Evolutionary conservation across 2,113 vertebrate genomes (phyloP).

Genomic region (Corydoras maculifer): DNA sequence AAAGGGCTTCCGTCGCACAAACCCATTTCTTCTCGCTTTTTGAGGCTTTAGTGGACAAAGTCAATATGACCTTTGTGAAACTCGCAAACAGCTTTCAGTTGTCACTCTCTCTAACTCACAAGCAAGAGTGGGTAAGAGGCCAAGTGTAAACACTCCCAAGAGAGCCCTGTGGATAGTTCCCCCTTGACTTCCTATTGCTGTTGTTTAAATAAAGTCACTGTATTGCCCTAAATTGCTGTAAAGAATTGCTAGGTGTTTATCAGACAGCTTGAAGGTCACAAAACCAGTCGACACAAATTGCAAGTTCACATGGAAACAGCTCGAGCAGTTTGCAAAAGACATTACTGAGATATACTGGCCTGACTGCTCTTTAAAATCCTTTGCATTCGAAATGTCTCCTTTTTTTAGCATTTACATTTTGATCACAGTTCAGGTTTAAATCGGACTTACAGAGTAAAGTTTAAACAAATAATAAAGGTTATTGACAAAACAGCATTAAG

Average conservation of each 20-base stretch:
- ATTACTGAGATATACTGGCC: background rate
- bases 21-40: slow-evolving; percentile 26
- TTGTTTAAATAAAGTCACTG: slow-evolving; percentile 9
- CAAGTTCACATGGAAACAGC: background rate
- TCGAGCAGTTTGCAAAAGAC: background rate
- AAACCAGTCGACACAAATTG: slow-evolving; percentile 2
- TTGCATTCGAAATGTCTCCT: too few relatives aligned
- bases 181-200: slow-evolving; percentile 1
- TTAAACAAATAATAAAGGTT: too few relatives aligned
- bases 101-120: slow-evolving; percentile 3
- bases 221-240: slow-evolving; percentile 8
- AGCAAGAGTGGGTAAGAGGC: background rate
- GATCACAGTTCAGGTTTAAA: too few relatives aligned
- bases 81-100: slow-evolving; percentile 28
- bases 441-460: too few relatives aligned
- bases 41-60: slow-evolving; percentile 28
- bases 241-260: slow-evolving; percentile 10
- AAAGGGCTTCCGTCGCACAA: slow-evolving; percentile 7
- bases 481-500: too few relatives aligned
- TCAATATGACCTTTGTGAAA: slow-evolving; percentile 44
- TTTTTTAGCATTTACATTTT: too few relatives aligned
- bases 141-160: background rate
- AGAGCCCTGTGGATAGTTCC: background rate
- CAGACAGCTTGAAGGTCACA: slow-evolving; percentile 11
- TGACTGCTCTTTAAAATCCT: background rate